A percentile compares a stretch with the other conserved stretches of the same genome.
phyloP scores from a whole-genome alignment of 2,113 vertebrate species.

The Deroptyus accipitrinus region DNA sequence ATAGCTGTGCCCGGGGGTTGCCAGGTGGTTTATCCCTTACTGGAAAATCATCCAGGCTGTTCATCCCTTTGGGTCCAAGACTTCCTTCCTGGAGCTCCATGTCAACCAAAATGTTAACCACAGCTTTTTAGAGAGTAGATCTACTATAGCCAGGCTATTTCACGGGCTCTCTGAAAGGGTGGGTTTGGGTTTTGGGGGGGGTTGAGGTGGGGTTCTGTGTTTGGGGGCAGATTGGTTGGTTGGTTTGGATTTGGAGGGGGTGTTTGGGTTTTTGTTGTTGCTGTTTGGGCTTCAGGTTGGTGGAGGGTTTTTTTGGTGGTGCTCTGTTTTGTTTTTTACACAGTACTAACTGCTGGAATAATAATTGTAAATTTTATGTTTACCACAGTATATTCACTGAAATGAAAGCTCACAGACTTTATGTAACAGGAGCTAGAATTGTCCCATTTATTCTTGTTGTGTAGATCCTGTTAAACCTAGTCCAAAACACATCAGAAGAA shows the following conservation, averaged over 20 bases:
- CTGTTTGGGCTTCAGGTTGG: neutral
- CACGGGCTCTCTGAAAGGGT: neutral
- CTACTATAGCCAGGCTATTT: neutral
- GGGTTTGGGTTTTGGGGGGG: rapidly evolving
- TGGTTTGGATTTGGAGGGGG: rapidly evolving
- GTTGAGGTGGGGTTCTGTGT: neutral
- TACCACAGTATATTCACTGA: neutral
- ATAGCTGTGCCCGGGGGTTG: neutral
- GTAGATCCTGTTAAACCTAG: neutral
- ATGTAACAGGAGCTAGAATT: neutral
- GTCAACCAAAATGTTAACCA: neutral
- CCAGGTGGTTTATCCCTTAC: conserved; percentile 19
- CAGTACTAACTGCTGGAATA: neutral
- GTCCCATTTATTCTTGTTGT: neutral
- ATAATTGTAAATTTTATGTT: neutral
- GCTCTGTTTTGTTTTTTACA: neutral
- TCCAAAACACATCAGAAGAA: neutral
- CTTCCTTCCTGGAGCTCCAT: neutral
- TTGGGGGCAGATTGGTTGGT: neutral
- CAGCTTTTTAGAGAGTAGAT: neutral
- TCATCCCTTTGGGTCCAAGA: neutral
- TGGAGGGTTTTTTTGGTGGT: neutral
- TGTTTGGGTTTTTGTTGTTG: neutral
- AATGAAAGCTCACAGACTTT: neutral
- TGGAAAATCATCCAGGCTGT: neutral